Evolutionary conservation across 2,113 vertebrate genomes (phyloP), one percentile per base, ranked within the genome.

Genomic region (Mixornis gularis): DNA sequence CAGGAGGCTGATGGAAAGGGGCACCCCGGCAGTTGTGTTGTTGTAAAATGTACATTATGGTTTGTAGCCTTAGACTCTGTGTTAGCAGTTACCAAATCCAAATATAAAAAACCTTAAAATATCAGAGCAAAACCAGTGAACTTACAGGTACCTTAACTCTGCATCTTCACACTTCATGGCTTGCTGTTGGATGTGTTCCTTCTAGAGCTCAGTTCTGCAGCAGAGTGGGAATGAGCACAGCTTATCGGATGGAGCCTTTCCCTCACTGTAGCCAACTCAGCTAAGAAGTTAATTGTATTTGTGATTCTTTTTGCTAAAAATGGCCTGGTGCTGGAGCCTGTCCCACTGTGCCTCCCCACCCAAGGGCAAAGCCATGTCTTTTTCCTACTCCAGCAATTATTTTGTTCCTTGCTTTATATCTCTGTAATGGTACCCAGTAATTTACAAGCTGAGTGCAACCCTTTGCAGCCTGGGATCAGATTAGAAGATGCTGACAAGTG

Each of bases 271-370:
- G 87, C 73, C 84, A 73, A 25, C 59, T 83, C 89, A 90, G 73
- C 89, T 84, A 64, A 80, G 69, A 70, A 84, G 80, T 81, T 89
- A 84, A 90, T 93, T 91, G 82, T 77, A 65, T 93, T 90, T 80
- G 69, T 83, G 70, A 89, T 84, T 87, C 46, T 22, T 92, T 89
- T 48, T 78, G 65, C 82, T 96, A 87, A 91, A 93, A 96, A 71
- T 68, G 88, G 36, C 58, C 80, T 40, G 65, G 43, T 2, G 3
- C 64, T 73, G 86, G 86, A 77, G 59, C 36, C 55, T 44, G 52
- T 77, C 83, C 66, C 56, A 32, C 21, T 79, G 77, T 79, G 69
- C 62, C 78, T 94, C 48, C 63, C 56, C 62, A 68, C 73, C 89
- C 0, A 0, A 94, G 85, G 83, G 77, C 91, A 90, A 65, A 90